Evolutionary conservation across 2,888 invertebrate genomes (phyloP), one percentile per base, ranked within the genome.

Genomic region (Yponomeuta malinellus): DNA sequence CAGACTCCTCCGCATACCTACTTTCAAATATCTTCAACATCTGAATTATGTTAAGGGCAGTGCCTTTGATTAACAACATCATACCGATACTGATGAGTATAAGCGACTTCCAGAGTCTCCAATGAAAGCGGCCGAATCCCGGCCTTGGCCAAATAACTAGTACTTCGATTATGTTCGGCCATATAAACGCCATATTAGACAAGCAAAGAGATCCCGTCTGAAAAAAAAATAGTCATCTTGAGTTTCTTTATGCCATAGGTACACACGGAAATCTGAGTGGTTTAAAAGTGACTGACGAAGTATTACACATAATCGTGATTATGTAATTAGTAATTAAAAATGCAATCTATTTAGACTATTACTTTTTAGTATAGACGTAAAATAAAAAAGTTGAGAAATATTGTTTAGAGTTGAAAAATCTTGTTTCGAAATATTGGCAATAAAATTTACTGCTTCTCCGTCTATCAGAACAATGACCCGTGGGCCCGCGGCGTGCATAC

Each of bases 101-200:
- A 0, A 79, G 0, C 0, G 70, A 68, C 48, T 78, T 76, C 81
- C 81, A 83, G 0, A 86, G 73, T 10, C 78, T 76, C 86, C 85
- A 85, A 0, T 74, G 75, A 33, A 70, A 79, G 10, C 12, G 52
- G 1, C 85, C 86, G 0, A 79, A 73, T 1, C 86, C 86, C 3
- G 87, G 86, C 33, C 83, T 76, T 0, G 83, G 71, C 77, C 80
- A 84, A 4, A 76, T 10, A 0, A 83, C 81, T 1, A 84, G 71
- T 0, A 82, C 52, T 15, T 74, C 72, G 48, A 87, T 85, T 0
- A 80, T 0, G 31, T 76, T 78, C 0, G 87, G 86, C 79, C 81
- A 85, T 15, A 86, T 83, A 67, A 86, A 84, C 0, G 83, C 83
- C 83, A 86, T 85, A 73, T 85, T 84, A 1, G 83, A 74, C 0